A percentile compares a stretch with the other conserved stretches of the same genome.
Evolutionary conservation across 1,140 invertebrate genomes (phyloP).

Genomic region (Drosophila santomea): DNA sequence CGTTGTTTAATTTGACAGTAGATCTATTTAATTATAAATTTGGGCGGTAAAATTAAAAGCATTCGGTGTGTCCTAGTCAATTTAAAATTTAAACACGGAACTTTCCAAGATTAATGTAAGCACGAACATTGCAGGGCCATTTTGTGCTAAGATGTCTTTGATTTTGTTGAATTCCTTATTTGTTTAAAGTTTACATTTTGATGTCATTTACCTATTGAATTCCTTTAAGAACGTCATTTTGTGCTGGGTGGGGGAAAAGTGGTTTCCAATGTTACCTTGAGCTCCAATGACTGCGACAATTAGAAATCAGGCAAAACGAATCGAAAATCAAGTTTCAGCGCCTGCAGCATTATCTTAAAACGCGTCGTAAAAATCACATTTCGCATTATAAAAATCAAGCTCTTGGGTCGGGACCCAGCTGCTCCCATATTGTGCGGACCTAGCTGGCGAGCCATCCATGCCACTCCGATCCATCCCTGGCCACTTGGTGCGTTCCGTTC

Average conservation of each 20-base stretch:
- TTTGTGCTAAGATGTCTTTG: too few relatives aligned
- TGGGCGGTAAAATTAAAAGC: too few relatives aligned
- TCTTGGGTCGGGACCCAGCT: conserved; percentile 48
- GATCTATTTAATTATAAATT: too few relatives aligned
- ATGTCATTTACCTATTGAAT: background rate
- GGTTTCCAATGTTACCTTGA: conserved; percentile 46
- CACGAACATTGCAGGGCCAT: too few relatives aligned
- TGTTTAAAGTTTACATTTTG: background rate
- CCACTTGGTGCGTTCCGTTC: conserved; percentile 31
- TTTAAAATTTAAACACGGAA: too few relatives aligned
- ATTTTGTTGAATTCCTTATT: background rate
- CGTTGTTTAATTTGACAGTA: too few relatives aligned
- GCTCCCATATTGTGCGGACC: conserved; percentile 52
- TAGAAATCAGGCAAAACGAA: conserved; percentile 68
- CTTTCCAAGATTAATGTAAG: too few relatives aligned
- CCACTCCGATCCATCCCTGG: conserved; percentile 12
- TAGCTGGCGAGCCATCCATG: background rate
- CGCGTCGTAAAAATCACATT: conserved; percentile 80
- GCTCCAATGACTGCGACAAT: conserved; percentile 64
- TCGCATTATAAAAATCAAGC: conserved; percentile 72
- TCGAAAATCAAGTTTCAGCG: conserved; percentile 36
- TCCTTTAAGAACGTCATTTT: background rate
- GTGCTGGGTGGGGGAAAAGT: conserved; percentile 14
- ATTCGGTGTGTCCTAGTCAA: too few relatives aligned
- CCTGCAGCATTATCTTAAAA: conserved; percentile 74